Base-by-base conservation (phyloP, 2,113 vertebrate species). In the Formicarius rufipectus region DNA sequence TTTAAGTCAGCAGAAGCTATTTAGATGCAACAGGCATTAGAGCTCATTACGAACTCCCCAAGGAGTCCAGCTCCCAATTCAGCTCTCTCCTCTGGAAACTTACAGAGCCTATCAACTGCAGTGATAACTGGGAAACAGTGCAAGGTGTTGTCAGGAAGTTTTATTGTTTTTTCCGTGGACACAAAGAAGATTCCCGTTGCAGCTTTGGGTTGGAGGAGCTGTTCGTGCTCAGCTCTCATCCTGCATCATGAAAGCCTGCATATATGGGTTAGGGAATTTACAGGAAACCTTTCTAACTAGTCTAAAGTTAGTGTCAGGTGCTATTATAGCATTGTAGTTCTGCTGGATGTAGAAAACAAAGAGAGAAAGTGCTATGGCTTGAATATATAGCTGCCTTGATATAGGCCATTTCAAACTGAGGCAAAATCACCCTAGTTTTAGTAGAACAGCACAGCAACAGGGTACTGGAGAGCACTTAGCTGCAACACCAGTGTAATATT, bases 1-100 rank as follows among this genome's bases (percentile, higher is more conserved):
- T 88, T 77, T 49, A 76, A 96, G 66, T 85, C 72, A 86, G 83
- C 44, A 97, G 69, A 71, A 89, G 64, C 22, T 52, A 63, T 86
- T 88, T 75, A 81, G 73, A 92, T 75, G 35, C 50, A 81, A 74
- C 92, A 87, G 27, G 14, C 28, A 33, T 88, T 78, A 75, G 24
- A 93, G 17, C 64, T 84, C 79, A 71, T 89, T 93, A 39, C 23
- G 45, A 31, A 33, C 50, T 94, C 85, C 63, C 71, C 42, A 62
- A 55, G 79, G 92, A 88, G 64, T 81, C 84, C 64, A 56, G 33
- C 35, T 92, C 60, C 68, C 50, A 33, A 28, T 71, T 39, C 76
- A 77, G 25, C 62, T 74, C 1, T 76, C 55, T 82, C 42, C 77
- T 71, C 39, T 83, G 72, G 72, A 95, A 93, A 64, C 11, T 68